phyloP scores from a whole-genome alignment of 2,113 vertebrate genomes.

The Hydropotes inermis region DNA sequence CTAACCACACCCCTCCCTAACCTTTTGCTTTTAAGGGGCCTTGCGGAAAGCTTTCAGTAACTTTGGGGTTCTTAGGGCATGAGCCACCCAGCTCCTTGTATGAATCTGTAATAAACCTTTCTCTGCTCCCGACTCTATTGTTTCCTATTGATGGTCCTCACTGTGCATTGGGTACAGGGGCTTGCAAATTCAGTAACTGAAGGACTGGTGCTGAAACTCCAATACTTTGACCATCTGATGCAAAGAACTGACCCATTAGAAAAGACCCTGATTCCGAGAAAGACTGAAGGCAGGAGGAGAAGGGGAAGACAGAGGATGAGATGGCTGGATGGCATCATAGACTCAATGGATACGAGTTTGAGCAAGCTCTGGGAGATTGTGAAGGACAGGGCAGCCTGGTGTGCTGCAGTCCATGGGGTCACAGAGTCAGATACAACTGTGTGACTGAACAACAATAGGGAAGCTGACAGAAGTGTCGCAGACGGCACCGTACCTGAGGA shows the following conservation, averaged over 20 bases:
- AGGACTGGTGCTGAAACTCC: neutral
- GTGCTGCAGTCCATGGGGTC: neutral
- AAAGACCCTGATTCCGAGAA: neutral
- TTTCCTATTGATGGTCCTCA: neutral
- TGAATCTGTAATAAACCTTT: neutral
- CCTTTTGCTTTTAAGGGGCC: neutral
- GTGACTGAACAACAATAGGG: neutral
- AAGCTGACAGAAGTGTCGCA: neutral
- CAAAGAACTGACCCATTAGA: neutral
- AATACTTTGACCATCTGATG: neutral
- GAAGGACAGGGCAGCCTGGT: neutral
- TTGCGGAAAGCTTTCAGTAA: neutral
- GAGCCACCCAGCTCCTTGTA: neutral
- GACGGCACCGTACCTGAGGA: conserved; percentile 81
- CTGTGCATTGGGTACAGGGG: neutral
- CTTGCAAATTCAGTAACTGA: neutral
- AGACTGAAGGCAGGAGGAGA: neutral
- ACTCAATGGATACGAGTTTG: neutral
- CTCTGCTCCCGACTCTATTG: neutral
- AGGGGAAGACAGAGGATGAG: neutral
- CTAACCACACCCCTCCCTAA: neutral
- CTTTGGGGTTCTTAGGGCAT: neutral
- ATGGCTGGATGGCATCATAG: neutral
- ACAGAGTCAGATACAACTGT: neutral
- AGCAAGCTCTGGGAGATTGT: neutral